Conservation (phyloP, 2,113 vertebrate species). For the Scomber colias region DNA sequence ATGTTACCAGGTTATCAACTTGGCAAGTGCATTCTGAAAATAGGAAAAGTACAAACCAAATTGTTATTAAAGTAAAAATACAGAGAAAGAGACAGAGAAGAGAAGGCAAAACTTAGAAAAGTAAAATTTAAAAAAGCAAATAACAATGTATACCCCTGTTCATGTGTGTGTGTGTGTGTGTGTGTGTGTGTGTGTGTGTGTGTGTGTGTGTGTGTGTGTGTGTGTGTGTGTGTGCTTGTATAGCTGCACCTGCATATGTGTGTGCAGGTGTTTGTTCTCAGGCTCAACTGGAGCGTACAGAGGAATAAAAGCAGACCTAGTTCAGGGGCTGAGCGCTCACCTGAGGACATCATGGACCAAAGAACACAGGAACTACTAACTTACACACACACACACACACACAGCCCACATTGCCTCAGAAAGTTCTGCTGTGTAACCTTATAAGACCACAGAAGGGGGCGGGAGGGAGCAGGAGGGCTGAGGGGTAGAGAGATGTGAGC, state of each 20-base stretch:
- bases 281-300: constrained; percentile 37
- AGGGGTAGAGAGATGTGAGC: constrained; percentile 18
- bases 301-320: constrained; percentile 55
- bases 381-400: constrained; percentile 14
- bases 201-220: constrained; percentile 12
- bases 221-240: constrained; percentile 10
- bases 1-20: too few relatives aligned
- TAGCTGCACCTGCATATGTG: constrained; percentile 16
- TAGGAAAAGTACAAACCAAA: too few relatives aligned
- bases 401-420: constrained; percentile 18
- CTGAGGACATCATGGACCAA: constrained; percentile 69
- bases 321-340: constrained; percentile 60
- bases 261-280: constrained; percentile 57
- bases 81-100: not conserved
- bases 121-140: not conserved
- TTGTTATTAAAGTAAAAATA: not conserved
- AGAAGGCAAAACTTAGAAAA: constrained; percentile 9
- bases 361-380: constrained; percentile 61
- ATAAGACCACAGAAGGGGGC: constrained; percentile 64
- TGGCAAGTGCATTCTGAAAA: too few relatives aligned
- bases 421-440: constrained; percentile 67
- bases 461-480: not conserved
- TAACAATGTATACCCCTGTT: constrained; percentile 9
- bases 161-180: constrained; percentile 17
- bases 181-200: constrained; percentile 5